phyloP scores from a whole-genome alignment of 2,888 invertebrate species.

The Eupeodes latifasciatus region DNA sequence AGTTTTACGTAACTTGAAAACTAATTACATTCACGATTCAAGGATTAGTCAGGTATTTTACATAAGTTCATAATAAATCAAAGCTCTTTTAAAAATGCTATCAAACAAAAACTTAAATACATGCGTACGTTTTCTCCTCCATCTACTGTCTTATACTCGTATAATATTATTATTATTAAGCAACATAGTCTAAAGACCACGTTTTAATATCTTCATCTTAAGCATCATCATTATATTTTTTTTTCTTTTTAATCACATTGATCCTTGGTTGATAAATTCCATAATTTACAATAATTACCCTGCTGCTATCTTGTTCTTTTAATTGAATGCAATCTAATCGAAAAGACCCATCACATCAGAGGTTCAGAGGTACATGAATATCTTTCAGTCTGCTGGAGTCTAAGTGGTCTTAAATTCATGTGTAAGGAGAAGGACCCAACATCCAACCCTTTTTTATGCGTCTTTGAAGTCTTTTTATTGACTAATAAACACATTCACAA shows the following conservation, averaged over 20 bases:
- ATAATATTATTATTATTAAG: background rate
- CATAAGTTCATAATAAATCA: too few relatives aligned
- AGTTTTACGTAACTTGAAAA: too few relatives aligned
- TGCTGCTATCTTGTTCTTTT: background rate
- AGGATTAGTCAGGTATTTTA: too few relatives aligned
- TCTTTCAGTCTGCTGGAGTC: background rate
- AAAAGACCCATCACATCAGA: background rate
- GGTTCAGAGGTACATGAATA: background rate
- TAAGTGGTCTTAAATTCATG: too few relatives aligned
- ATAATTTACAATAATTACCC: slow-evolving; percentile 48
- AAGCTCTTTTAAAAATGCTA: too few relatives aligned
- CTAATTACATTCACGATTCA: too few relatives aligned
- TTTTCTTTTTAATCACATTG: slow-evolving; percentile 2
- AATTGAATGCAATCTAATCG: slow-evolving; percentile 13
- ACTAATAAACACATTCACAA: slow-evolving; percentile 48
- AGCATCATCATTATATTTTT: background rate
- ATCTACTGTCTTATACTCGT: background rate
- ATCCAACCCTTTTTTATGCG: slow-evolving; percentile 29
- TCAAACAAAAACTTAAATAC: too few relatives aligned
- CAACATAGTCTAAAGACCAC: background rate
- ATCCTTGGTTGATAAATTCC: background rate
- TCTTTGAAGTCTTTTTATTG: slow-evolving; percentile 8
- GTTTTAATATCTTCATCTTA: slow-evolving; percentile 3
- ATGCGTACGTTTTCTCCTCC: background rate
- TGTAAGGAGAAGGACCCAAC: background rate